Evolutionary conservation across 2,113 vertebrate species (phyloP), one percentile per base, ranked within the genome.

Genomic region (Myrmophylax atrothorax): DNA sequence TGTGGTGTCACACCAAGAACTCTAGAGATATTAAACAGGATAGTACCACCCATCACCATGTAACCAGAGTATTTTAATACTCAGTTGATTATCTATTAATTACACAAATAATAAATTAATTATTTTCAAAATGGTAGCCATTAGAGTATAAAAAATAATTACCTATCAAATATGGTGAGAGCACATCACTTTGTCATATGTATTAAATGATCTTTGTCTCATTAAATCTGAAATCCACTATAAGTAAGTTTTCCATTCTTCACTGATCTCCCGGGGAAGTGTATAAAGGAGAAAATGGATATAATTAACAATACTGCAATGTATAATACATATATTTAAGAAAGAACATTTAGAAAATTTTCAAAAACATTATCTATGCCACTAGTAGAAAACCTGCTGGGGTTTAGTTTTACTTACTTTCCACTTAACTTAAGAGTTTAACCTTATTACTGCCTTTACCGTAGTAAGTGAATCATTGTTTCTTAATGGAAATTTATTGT

Each of bases 171-270:
- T 89, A 91, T 74, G 52, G 73, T 84, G 75, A 88, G 42, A 90
- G 46, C 72, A 90, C 62, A 92, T 91, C 7, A 67, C 76, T 95
- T 92, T 96, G 77, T 92, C 75, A 74, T 93, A 80, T 87, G 72
- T 94, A 86, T 93, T 93, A 90, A 89, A 70, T 88, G 46, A 58
- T 95, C 93, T 91, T 96, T 94, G 84, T 97, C 79, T 97, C 93
- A 96, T 97, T 96, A 97, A 95, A 92, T 95, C 72, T 95, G 78
- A 97, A 96, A 95, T 94, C 77, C 90, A 52, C 76, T 88, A 93
- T 95, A 94, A 95, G 89, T 92, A 92, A 94, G 69, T 95, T 93
- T 97, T 93, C 85, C 49, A 87, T 96, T 95, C 87, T 95, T 94
- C 91, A 87, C 91, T 92, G 78, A 94, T 92, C 95, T 95, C 96